Percentiles rank a stretch among this genome's conserved stretches.
Evolutionary conservation across 2,888 invertebrate species (phyloP).

Genomic region (Pseudoips prasinana): DNA sequence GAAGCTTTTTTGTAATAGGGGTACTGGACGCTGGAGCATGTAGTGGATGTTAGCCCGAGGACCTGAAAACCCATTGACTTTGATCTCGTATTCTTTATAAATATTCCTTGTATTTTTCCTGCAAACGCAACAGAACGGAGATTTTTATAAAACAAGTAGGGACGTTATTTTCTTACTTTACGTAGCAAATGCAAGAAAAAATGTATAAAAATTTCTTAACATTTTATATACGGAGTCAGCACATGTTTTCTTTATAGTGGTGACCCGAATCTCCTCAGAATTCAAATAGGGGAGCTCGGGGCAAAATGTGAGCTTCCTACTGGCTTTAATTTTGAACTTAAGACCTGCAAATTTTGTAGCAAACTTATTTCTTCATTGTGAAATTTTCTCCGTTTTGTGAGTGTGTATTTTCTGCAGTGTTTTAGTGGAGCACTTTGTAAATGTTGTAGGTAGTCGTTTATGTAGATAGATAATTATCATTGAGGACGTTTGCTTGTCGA

Average conservation of each 20-base stretch:
- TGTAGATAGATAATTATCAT: too few species aligned
- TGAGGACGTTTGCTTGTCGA: too few species aligned
- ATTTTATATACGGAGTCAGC: slow-evolving; percentile 12
- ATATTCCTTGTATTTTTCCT: too few species aligned
- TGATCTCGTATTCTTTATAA: too few species aligned
- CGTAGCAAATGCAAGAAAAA: slow-evolving; percentile 5
- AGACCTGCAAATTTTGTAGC: slow-evolving; percentile 15
- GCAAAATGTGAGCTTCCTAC: slow-evolving; percentile 15
- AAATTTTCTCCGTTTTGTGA: not conserved
- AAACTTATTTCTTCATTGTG: slow-evolving; percentile 24
- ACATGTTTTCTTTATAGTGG: slow-evolving; percentile 32
- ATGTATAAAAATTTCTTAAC: slow-evolving; percentile 10
- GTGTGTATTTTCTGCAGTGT: not conserved
- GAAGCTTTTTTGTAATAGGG: too few species aligned
- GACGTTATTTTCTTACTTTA: not conserved
- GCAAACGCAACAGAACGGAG: too few species aligned
- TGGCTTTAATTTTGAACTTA: slow-evolving; percentile 22
- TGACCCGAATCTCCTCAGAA: slow-evolving; percentile 25
- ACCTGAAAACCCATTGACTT: too few species aligned
- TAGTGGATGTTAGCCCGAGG: too few species aligned
- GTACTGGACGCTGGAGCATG: too few species aligned
- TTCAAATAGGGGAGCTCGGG: slow-evolving; percentile 24
- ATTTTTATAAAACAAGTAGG: not conserved
- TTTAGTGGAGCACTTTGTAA: too few species aligned
- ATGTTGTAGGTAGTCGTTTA: too few species aligned